Base-by-base conservation (phyloP, 2,888 invertebrate species). In the Ephialtes manifestator region DNA sequence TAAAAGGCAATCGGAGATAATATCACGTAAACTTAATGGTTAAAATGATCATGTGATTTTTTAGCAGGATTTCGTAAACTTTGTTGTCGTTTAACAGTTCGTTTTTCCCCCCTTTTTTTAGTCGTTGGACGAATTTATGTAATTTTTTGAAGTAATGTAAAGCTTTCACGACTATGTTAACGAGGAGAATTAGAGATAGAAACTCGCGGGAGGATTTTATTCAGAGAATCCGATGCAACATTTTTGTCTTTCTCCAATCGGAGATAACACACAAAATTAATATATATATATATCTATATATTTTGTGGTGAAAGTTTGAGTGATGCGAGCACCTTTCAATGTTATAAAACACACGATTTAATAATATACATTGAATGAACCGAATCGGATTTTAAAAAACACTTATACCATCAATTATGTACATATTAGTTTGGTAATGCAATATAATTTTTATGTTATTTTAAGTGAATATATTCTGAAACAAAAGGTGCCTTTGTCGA, bases 351-450 rank as follows among this genome's bases (percentile, higher is more conserved):
- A 79, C 86, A 58, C 28, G 55, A 58, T 58, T n/a, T 77, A 83
- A 58, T 89, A 74, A 87, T 88, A n/a, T 77, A 86, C 84, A 85
- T 85, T 83, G 87, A 77, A 86, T 60, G 85, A 86, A 86, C 88
- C 87, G 89, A 89, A 75, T 88, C 88, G 76, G 86, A 84, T 90
- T n/a, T n/a, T n/a, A n/a, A n/a, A n/a, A 89, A 90, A 81, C 51
- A 77, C 67, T 65, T 85, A 68, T 83, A 83, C 79, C 83, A 84
- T 87, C 83, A 81, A 79, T 85, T 77, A 85, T 94, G 94, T 93
- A 94, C 90, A 93, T 94, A 94, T 92, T 93, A 93, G 93, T 90
- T 90, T 89, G 90, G 90, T 92, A 91, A 91, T 88, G 87, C 90
- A 90, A 90, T 90, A 90, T 92, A 90, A 93, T 92, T 92, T 92